Evolutionary conservation across 2,113 vertebrate genomes (phyloP).

Genomic region (Spizaetus ornatus): DNA sequence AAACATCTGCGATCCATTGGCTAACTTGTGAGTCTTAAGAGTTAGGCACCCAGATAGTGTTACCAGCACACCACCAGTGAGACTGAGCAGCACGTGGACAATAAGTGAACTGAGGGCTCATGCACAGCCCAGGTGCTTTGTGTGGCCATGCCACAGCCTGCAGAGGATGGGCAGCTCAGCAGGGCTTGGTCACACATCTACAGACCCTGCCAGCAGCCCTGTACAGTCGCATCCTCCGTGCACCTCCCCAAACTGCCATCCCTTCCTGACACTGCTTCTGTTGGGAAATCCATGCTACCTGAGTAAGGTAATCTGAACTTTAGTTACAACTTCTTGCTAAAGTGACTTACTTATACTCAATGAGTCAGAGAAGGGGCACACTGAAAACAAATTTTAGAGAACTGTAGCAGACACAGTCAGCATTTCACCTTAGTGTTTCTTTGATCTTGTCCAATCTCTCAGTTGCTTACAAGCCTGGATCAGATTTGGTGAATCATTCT

Average conservation of each 20-base stretch:
- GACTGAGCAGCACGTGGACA: accelerated
- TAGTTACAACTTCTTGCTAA: not conserved
- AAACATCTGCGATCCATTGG: not conserved
- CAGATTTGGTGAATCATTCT: not conserved
- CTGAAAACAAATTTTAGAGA: not conserved
- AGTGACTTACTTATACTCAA: not conserved
- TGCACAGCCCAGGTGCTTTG: accelerated
- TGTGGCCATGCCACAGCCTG: accelerated
- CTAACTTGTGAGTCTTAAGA: not conserved
- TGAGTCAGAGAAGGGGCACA: not conserved
- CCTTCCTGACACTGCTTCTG: accelerated
- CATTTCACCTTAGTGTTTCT: not conserved
- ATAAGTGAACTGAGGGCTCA: not conserved
- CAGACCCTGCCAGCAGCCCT: too few species aligned
- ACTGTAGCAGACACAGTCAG: accelerated
- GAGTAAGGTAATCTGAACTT: too few species aligned
- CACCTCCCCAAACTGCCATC: not conserved
- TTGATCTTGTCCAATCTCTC: not conserved
- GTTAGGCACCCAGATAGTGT: too few species aligned
- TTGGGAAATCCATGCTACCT: not conserved
- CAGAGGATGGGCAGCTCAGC: not conserved
- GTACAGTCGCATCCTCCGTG: accelerated
- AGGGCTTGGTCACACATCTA: accelerated
- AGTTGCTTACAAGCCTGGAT: not conserved
- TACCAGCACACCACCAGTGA: not conserved